A percentile compares a stretch with the other conserved stretches of the same genome.
Conservation (phyloP, 2,888 invertebrate genomes). For the Tetanocera ferruginea region DNA sequence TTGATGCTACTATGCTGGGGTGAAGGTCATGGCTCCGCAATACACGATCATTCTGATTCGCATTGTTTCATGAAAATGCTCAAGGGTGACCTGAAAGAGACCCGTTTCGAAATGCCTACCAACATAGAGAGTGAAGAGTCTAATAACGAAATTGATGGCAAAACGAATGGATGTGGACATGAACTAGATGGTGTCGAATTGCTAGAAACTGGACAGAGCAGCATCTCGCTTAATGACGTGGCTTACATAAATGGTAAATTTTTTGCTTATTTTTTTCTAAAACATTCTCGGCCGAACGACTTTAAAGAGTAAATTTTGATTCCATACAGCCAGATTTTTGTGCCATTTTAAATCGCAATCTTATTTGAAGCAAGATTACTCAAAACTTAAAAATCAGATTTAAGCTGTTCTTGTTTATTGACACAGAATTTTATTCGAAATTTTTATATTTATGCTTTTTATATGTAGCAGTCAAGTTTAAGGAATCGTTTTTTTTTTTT, state of each 20-base stretch:
- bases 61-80: conserved; percentile 98
- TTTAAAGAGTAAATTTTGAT: neutral
- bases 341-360: too few relatives aligned
- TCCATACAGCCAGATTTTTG: too few relatives aligned
- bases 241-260: conserved; percentile 93
- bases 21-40: conserved; percentile 92
- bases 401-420: too few relatives aligned
- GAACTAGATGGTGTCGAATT: conserved; percentile 72
- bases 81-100: conserved; percentile 85
- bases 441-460: too few relatives aligned
- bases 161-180: conserved; percentile 36
- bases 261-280: neutral
- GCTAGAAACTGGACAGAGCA: conserved; percentile 76
- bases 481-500: too few relatives aligned
- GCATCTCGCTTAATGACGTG: conserved; percentile 82
- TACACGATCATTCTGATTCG: conserved; percentile 96
- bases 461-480: too few relatives aligned
- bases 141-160: neutral
- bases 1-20: conserved; percentile 99
- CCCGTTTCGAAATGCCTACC: conserved; percentile 71
- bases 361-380: too few relatives aligned
- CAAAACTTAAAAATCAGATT: too few relatives aligned
- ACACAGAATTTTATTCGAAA: too few relatives aligned
- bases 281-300: neutral
- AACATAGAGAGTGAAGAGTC: conserved; percentile 2